Base-by-base conservation (phyloP, 2,113 vertebrate species). In the Nyctereutes procyonoides region DNA sequence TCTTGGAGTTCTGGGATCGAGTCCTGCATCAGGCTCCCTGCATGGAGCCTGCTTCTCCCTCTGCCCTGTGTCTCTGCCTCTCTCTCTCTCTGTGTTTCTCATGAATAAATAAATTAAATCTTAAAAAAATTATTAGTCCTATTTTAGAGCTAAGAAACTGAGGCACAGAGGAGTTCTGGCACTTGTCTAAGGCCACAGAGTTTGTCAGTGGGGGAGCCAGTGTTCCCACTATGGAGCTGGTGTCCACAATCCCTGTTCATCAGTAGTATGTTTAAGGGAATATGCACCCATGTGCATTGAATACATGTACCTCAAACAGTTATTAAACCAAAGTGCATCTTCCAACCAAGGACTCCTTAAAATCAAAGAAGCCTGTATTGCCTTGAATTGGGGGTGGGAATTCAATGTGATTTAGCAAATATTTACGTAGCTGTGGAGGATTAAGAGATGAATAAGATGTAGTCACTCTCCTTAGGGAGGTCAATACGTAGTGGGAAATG, bases 391-490 rank as follows among this genome's bases (percentile, higher is more conserved):
- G 48, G 81, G 58, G 43, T 15, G 32, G 84, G 71, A 35, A 96
- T 91, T 92, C 60, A 56, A 43, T 95, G 85, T 88, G 65, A 95
- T 51, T 90, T 95, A 58, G 51, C 84, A 85, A 97, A 94, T 97
- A 95, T 96, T 98, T 97, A 95, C 63, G 81, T 97, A 97, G 95
- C 90, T 96, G 51, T 24, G 7, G 88, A 73, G 76, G 85, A 94
- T 96, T 88, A 92, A 88, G 83, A 80, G 88, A 91, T 96, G 96
- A 95, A 58, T 76, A 96, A 88, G 71, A 94, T n/a, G 32, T n/a
- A 96, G 71, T 96, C 92, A 90, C 83, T 79, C 92, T 90, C 65
- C 60, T 88, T 67, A 88, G 89, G 53, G 85, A 92, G 93, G 92
- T 86, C 88, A 90, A 2, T 55, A 7, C 13, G 32, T 8, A 63